phyloP scores from a whole-genome alignment of 2,797 vertebrate genomes.

The Valencia hispanica region DNA sequence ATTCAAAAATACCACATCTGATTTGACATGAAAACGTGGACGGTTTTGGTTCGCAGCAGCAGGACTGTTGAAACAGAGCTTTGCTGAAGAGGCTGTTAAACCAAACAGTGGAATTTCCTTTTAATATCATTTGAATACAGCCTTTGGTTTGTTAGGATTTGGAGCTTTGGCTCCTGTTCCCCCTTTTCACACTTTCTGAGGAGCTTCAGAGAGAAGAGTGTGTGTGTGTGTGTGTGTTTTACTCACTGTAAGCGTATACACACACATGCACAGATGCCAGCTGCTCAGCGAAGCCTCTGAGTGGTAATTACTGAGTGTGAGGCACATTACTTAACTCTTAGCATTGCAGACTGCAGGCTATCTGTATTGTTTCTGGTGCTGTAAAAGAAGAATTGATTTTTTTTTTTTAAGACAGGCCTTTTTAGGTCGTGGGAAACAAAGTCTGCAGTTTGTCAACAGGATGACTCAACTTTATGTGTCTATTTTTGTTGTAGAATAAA shows the following conservation, averaged over 20 bases:
- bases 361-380: constrained; percentile 68
- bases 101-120: constrained; percentile 47
- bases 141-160: constrained; percentile 36
- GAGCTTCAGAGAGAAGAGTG: constrained; percentile 51
- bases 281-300: constrained; percentile 77
- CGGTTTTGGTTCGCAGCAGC: background rate
- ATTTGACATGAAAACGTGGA: constrained; percentile 3
- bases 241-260: constrained; percentile 44
- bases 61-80: constrained; percentile 4
- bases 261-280: constrained; percentile 80
- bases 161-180: constrained; percentile 50
- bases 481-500: background rate
- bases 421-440: constrained; percentile 33
- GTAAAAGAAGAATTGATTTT: constrained; percentile 59
- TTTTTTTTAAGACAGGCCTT: constrained; percentile 37
- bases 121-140: constrained; percentile 42
- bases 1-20: background rate
- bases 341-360: constrained; percentile 71
- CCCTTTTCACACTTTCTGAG: constrained; percentile 56
- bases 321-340: constrained; percentile 82
- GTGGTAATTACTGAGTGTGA: constrained; percentile 81
- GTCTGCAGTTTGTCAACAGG: constrained; percentile 7
- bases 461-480: background rate
- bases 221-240: constrained; percentile 34
- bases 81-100: constrained; percentile 30